Conservation (phyloP, 2,797 vertebrate species). For the Nyctalus aviator region DNA sequence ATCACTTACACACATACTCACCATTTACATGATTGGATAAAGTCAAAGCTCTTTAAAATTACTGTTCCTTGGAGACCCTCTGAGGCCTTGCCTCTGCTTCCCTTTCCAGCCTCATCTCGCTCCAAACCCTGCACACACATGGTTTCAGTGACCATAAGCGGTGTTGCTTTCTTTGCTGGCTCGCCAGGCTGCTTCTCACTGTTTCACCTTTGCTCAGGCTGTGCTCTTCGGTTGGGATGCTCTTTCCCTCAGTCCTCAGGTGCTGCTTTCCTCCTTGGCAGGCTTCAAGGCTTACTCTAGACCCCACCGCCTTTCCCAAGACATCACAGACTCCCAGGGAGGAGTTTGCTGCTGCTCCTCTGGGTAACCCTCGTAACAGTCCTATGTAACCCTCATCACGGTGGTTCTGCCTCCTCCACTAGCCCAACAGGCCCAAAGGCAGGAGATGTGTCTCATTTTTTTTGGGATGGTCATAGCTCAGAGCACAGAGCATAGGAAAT, state of each 20-base stretch:
- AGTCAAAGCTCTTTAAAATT: neutral
- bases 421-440: neutral
- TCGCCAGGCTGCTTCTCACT: neutral
- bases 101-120: neutral
- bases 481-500: neutral
- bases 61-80: neutral
- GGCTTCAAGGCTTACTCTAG: neutral
- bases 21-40: neutral
- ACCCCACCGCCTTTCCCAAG: neutral
- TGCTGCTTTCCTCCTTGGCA: neutral
- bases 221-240: neutral
- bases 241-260: neutral
- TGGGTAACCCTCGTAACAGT: neutral
- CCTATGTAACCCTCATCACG: neutral
- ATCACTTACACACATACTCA: neutral
- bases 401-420: neutral
- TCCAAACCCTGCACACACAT: neutral
- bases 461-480: neutral
- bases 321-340: neutral
- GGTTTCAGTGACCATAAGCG: neutral
- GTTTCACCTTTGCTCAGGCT: neutral
- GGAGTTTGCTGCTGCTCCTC: neutral
- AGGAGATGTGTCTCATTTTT: slow-evolving; percentile 3
- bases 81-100: neutral
- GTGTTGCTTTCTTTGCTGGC: neutral